A percentile compares a stretch with the other conserved stretches of the same genome.
Conservation (phyloP, 2,113 vertebrate genomes). For the Gila orcuttii region DNA sequence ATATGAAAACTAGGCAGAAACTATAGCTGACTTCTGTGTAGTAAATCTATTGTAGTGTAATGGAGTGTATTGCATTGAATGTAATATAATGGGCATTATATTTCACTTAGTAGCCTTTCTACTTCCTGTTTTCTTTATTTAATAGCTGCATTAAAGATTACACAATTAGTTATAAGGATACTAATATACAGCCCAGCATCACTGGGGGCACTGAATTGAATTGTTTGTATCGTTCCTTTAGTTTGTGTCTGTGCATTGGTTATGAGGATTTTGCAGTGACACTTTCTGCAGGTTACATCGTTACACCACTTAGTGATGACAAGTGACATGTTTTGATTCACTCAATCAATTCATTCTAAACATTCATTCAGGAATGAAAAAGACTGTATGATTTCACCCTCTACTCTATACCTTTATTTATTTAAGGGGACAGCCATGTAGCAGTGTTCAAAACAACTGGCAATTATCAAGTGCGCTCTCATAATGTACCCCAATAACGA, state of each 20-base stretch:
- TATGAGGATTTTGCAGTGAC: not conserved
- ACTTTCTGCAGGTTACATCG: not conserved
- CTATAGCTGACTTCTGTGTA: not conserved
- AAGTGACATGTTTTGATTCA: not conserved
- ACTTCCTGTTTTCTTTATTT: slow-evolving; percentile 3
- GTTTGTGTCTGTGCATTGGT: not conserved
- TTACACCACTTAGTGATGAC: not conserved
- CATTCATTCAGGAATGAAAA: not conserved
- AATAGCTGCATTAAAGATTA: not conserved
- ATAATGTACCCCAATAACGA: too few relatives aligned
- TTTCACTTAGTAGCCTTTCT: not conserved
- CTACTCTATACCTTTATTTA: not conserved
- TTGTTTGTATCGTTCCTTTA: not conserved
- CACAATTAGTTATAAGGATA: not conserved
- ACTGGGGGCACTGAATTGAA: not conserved
- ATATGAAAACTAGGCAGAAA: not conserved
- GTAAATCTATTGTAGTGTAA: not conserved
- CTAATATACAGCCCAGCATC: not conserved
- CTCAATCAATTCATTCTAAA: not conserved
- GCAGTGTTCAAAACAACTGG: not conserved
- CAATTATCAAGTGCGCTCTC: not conserved
- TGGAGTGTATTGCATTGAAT: not conserved
- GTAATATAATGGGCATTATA: not conserved
- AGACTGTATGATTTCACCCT: not conserved
- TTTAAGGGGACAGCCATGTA: not conserved